Base-by-base conservation (phyloP, 2,113 vertebrate species). In the Elephantulus edwardii region DNA sequence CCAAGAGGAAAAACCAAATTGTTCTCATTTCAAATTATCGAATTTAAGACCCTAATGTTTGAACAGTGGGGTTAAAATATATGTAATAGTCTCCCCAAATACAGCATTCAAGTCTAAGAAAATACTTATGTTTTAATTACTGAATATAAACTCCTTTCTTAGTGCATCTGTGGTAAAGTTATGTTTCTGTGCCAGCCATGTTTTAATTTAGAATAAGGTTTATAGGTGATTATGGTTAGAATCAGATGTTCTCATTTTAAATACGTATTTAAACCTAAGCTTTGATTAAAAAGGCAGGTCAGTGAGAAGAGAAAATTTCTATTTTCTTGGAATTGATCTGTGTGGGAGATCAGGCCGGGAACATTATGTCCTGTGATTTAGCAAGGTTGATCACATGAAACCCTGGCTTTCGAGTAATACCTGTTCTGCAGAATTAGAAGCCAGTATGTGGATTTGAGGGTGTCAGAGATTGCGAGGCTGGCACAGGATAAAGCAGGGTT, bases 221-320 rank as follows among this genome's bases (percentile, higher is more conserved):
- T 93, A 72, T 2, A 85, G 70, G 28, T 83, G n/a, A 50, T 44
- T 76, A 8, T 82, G 50, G 44, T 88, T 81, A 77, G 42, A 83
- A 52, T 85, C 70, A 80, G 66, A 42, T 90, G 2, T 50, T 17
- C 42, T 48, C 44, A n/a, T 28, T 50, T 80, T 68, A 90, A 94
- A 79, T 81, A 58, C 17, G 5, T 19, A 84, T 35, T 94, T 88
- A 75, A 83, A 70, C 52, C 8, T 60, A 40, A 76, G 28, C 7
- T 81, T 86, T 46, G 24, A 44, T 68, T 92, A 94, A 75, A 42
- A 90, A 89, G 81, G 28, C 35, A 44, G 16, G 46, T 81, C 38
- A 77, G 12, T 64, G 40, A 93, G 62, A 95, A 95, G 38, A 91
- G 66, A 80, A 60, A 81, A 56, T 86, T 89, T n/a, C 46, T 6